phyloP scores from a whole-genome alignment of 2,888 invertebrate species.

The Hyalella azteca region DNA sequence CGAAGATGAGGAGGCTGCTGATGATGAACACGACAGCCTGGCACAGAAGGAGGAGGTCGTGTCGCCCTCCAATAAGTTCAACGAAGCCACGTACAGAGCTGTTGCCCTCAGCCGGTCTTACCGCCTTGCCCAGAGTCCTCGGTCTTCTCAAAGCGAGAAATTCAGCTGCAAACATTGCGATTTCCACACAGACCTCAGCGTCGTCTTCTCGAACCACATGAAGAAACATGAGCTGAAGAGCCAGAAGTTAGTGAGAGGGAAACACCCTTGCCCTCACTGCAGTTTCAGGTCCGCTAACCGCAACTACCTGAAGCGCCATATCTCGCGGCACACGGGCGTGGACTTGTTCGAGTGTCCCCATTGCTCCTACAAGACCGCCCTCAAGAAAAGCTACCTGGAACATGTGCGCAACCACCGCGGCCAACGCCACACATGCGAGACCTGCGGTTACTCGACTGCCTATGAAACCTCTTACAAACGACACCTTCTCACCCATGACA shows the following conservation, averaged over 20 bases:
- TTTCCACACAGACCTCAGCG: not conserved
- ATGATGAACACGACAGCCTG: too few species aligned
- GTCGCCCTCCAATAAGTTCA: too few species aligned
- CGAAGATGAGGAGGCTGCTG: too few species aligned
- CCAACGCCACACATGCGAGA: not conserved
- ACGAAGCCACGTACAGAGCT: too few species aligned
- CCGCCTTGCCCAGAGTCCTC: too few species aligned
- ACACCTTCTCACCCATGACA: not conserved
- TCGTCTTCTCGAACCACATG: not conserved
- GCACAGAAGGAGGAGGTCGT: too few species aligned
- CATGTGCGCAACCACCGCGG: slow-evolving; percentile 23
- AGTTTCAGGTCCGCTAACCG: slow-evolving; percentile 2
- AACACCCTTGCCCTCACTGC: not conserved
- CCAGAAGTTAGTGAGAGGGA: not conserved
- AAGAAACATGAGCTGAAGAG: not conserved
- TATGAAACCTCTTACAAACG: slow-evolving; percentile 13
- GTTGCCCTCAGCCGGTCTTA: too few species aligned
- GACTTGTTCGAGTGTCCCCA: slow-evolving; percentile 3
- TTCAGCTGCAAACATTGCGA: slow-evolving; percentile 1
- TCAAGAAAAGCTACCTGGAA: not conserved
- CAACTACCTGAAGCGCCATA: slow-evolving; percentile 18
- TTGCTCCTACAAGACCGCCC: slow-evolving; percentile 17
- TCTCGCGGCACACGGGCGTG: slow-evolving; percentile 14
- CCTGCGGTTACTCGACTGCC: not conserved
- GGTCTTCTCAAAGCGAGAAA: too few species aligned